phyloP scores from a whole-genome alignment of 2,113 vertebrate genomes.

The Gobius niger region DNA sequence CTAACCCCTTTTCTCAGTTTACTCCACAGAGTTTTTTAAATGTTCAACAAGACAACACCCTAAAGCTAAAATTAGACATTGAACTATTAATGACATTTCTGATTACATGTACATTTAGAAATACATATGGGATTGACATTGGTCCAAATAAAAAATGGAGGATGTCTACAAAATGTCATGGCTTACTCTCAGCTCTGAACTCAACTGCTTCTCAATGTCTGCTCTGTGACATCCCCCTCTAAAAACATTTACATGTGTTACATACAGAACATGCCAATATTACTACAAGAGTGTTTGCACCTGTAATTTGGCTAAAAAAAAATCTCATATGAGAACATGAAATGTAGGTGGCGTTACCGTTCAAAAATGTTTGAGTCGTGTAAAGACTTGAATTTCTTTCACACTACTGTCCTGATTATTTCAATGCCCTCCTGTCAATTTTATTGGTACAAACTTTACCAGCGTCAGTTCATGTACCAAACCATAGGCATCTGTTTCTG shows the following conservation, averaged over 20 bases:
- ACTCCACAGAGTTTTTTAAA: constrained; percentile 66
- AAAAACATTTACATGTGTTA: constrained; percentile 27
- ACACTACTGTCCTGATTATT: constrained; percentile 40
- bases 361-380: not conserved
- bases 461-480: constrained; percentile 45
- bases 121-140: constrained; percentile 84
- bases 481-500: constrained; percentile 87
- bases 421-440: constrained; percentile 78
- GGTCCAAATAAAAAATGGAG: constrained; percentile 97
- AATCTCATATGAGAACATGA: constrained; percentile 26
- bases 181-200: constrained; percentile 39
- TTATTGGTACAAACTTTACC: constrained; percentile 85
- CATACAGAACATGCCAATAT: constrained; percentile 31
- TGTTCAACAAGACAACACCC: constrained; percentile 52
- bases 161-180: constrained; percentile 84
- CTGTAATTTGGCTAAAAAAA: constrained; percentile 38
- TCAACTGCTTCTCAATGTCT: constrained; percentile 43
- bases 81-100: constrained; percentile 52
- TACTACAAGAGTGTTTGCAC: constrained; percentile 25
- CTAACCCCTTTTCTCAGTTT: constrained; percentile 49
- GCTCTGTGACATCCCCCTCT: constrained; percentile 26
- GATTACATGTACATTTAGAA: constrained; percentile 53
- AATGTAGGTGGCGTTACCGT: constrained; percentile 12
- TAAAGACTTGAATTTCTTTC: constrained; percentile 25
- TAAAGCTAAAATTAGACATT: constrained; percentile 41